Percentiles rank a stretch among this genome's conserved stretches.
These are phyloP conservation scores for Micoletzkya japonica DNA, from an alignment of 2,888 invertebrate species.

Conservation along the genomic window DNA sequence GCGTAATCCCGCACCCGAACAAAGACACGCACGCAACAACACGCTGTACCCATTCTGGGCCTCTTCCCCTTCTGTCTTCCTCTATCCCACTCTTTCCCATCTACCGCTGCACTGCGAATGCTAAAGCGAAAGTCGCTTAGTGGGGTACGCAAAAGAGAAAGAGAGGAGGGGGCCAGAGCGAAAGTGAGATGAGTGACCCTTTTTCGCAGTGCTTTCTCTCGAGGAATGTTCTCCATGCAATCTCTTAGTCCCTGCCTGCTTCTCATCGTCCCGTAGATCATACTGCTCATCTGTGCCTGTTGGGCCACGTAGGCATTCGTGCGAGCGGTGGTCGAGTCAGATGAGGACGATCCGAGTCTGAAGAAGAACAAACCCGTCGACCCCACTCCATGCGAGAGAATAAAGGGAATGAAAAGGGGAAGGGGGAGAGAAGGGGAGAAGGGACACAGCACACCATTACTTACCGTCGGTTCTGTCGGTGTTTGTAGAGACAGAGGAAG, in stretches of 20 bases:
- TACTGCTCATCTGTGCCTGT: slow-evolving; percentile 44
- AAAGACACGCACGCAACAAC: no score
- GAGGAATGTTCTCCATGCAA: not conserved
- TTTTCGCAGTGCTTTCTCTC: not conserved
- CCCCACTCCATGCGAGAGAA: not conserved
- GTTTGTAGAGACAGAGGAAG: slow-evolving; percentile 53
- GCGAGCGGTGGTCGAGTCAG: slow-evolving; percentile 46
- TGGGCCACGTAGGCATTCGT: slow-evolving; percentile 57
- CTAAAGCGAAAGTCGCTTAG: slow-evolving; percentile 6
- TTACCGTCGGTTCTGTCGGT: slow-evolving; percentile 34
- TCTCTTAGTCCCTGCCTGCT: no score
- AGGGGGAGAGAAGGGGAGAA: not conserved
- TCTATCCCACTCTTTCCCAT: not conserved
- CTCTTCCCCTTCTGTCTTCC: not conserved
- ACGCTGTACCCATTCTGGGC: not conserved
- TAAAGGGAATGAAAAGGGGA: not conserved
- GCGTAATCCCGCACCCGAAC: no score
- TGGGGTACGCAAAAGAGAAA: not conserved
- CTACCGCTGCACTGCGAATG: not conserved
- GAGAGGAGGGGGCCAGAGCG: not conserved
- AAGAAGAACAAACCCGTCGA: no score
- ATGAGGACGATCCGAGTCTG: slow-evolving; percentile 38
- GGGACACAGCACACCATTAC: not conserved
- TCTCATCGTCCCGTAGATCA: slow-evolving; percentile 45
- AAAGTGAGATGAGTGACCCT: not conserved